These are phyloP conservation scores for Orthosia gothica DNA, from an alignment of 2,888 invertebrate genomes.

Conservation along the genomic window DNA sequence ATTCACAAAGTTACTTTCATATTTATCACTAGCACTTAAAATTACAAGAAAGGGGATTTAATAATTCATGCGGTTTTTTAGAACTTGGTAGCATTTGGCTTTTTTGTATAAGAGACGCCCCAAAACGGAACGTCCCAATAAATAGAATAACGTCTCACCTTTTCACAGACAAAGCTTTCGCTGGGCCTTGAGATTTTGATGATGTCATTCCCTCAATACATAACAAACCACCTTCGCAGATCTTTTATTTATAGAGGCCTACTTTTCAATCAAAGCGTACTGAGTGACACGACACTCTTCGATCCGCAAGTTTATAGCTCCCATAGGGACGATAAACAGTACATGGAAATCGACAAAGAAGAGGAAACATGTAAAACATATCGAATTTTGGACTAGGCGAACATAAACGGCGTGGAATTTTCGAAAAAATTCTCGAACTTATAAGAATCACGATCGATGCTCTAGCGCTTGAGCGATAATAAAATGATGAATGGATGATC, in stretches of 20 bases:
- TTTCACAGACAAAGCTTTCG: not conserved
- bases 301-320: conserved; percentile 68
- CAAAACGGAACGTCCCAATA: not conserved
- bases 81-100: not conserved
- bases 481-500: conserved; percentile 61
- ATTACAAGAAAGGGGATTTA: not conserved
- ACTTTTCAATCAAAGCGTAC: conserved; percentile 62
- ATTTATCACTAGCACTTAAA: not conserved
- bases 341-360: conserved; percentile 73
- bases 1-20: not conserved
- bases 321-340: conserved; percentile 72
- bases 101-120: not conserved
- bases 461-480: conserved; percentile 50
- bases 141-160: not conserved
- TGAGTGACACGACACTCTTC: conserved; percentile 58
- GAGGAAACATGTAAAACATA: conserved; percentile 72
- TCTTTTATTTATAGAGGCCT: conserved; percentile 51
- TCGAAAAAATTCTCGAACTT: conserved; percentile 46
- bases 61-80: no score
- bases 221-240: conserved; percentile 10
- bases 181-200: conserved; percentile 13
- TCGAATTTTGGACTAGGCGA: conserved; percentile 64
- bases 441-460: conserved; percentile 55
- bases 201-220: conserved; percentile 18
- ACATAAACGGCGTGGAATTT: conserved; percentile 41